Evolutionary conservation across 1,140 invertebrate genomes (phyloP).

Genomic region (Episyrphus balteatus): DNA sequence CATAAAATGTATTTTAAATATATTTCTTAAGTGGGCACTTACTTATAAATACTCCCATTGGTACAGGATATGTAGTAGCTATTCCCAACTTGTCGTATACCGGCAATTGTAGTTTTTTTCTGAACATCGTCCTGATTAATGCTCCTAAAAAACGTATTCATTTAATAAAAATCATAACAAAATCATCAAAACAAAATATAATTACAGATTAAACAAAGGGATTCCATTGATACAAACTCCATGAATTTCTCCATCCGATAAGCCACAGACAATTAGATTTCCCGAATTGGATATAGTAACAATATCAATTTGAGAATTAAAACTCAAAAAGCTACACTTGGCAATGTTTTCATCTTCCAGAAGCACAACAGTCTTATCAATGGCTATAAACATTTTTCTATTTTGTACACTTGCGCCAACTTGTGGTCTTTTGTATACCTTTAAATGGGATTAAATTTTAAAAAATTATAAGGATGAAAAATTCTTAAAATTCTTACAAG

Average conservation of each 20-base stretch:
- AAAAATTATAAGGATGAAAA: not conserved
- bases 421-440: conserved; percentile 20
- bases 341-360: conserved; percentile 29
- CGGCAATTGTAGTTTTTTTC: conserved; percentile 14
- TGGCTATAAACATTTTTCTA: conserved; percentile 26
- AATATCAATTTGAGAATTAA: conserved; percentile 23
- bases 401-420: conserved; percentile 24
- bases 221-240: conserved; percentile 28
- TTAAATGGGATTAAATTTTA: not conserved
- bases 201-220: conserved; percentile 20
- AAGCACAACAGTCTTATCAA: conserved; percentile 28
- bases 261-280: conserved; percentile 27
- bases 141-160: not conserved
- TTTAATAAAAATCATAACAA: not conserved
- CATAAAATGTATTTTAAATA: too few relatives aligned
- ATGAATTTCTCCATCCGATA: conserved; percentile 30
- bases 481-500: conserved; percentile 9
- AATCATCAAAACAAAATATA: not conserved
- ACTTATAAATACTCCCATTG: conserved; percentile 31
- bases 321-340: conserved; percentile 25
- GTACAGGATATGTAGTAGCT: conserved; percentile 22
- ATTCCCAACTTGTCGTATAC: conserved; percentile 19
- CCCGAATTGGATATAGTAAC: conserved; percentile 23
- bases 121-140: conserved; percentile 23
- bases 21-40: too few relatives aligned